A percentile compares a stretch with the other conserved stretches of the same genome.
Evolutionary conservation across 2,888 invertebrate species (phyloP).

Genomic region (Ariolimax columbianus): DNA sequence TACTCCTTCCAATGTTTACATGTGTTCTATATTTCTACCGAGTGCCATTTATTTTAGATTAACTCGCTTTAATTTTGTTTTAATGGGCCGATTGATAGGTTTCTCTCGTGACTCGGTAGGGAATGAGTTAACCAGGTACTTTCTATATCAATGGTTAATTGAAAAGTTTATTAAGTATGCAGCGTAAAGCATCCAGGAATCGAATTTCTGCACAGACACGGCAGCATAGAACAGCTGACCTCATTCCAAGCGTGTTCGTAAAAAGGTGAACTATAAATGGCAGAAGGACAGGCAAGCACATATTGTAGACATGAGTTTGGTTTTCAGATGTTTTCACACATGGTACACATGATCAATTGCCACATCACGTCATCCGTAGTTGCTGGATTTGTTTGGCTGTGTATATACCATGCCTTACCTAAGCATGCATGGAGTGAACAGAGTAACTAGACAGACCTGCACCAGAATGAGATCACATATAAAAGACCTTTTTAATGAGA

Average conservation of each 20-base stretch:
- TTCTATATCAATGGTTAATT: neutral
- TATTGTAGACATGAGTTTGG: neutral
- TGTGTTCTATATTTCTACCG: no score
- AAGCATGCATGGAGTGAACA: no score
- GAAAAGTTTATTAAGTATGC: conserved; percentile 1
- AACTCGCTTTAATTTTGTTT: neutral
- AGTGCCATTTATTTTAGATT: neutral
- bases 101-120: neutral
- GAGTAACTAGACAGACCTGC: no score
- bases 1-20: no score
- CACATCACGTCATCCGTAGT: no score
- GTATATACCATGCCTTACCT: no score
- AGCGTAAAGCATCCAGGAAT: neutral
- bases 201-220: neutral
- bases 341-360: no score
- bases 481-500: no score
- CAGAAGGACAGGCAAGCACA: neutral
- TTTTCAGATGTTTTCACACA: no score
- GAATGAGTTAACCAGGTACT: neutral
- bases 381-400: no score
- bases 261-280: neutral
- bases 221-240: neutral
- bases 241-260: neutral
- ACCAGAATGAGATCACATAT: no score
- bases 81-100: neutral